These are phyloP conservation scores for Poecile atricapillus DNA, from an alignment of 2,113 vertebrate species.

Conservation along the genomic window DNA sequence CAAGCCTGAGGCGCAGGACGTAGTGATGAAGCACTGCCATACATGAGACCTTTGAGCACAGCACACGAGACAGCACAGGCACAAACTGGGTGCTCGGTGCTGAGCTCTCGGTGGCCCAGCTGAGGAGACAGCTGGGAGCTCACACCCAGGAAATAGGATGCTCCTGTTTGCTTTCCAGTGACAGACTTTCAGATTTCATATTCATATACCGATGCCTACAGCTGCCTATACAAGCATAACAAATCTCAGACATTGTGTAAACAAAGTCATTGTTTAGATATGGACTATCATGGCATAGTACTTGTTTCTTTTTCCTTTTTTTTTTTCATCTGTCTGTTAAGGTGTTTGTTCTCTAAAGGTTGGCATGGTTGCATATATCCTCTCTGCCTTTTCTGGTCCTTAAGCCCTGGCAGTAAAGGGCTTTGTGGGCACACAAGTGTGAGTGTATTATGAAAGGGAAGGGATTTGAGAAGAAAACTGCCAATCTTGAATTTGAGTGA, in stretches of 20 bases:
- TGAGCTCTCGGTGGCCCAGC: background rate
- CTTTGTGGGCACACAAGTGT: background rate
- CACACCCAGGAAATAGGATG: conserved; percentile 19
- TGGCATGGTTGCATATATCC: background rate
- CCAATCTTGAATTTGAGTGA: background rate
- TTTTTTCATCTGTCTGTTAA: conserved; percentile 23
- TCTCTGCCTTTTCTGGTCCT: background rate
- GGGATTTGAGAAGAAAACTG: background rate
- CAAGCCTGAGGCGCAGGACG: conserved; percentile 25
- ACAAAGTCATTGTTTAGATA: conserved; percentile 64
- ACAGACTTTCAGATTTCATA: conserved; percentile 68
- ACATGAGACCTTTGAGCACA: conserved; percentile 27
- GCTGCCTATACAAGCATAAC: conserved; percentile 61
- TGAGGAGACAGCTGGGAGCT: background rate
- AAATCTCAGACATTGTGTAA: conserved; percentile 56
- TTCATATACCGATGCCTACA: conserved; percentile 65
- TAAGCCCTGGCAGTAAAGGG: background rate
- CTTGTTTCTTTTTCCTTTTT: background rate
- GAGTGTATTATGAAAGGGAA: background rate
- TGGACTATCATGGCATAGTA: conserved; percentile 60
- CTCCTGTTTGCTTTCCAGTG: conserved; percentile 67
- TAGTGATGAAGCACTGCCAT: conserved; percentile 17
- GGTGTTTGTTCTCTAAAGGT: conserved; percentile 71
- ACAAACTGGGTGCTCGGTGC: background rate
- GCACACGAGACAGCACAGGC: background rate